Evolutionary conservation across 2,888 invertebrate genomes (phyloP), one percentile per base, ranked within the genome.

Genomic region (Amblyteles armatorius): DNA sequence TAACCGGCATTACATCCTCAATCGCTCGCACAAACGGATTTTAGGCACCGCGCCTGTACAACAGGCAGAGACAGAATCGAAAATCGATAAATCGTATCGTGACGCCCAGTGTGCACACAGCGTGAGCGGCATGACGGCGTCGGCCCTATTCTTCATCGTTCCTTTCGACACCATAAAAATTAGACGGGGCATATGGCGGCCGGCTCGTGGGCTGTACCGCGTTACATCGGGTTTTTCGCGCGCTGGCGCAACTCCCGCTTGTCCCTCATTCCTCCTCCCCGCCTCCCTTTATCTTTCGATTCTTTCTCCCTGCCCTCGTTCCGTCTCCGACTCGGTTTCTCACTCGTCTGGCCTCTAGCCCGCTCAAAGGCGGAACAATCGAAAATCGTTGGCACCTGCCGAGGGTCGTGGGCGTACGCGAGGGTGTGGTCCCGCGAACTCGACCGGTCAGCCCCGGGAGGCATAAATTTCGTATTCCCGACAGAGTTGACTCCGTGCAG

Each of bases 381-480:
- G 89, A 89, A 90, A 89, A 77, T 88, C 90, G 88, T 90, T 89
- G 90, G 90, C 90, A 90, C 91, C 90, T 90, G 90, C 88, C 90
- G 87, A 85, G 87, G 63, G 60, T 71, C 65, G 82, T 57, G 83
- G 82, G 67, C 83, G 76, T 80, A 65, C 52, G 77, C 26, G 72
- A 74, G 79, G 79, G 79, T 79, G 79, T 79, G 79, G 79, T 72
- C 71, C 50, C 60, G 78, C 78, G 50, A 67, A 67, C 50, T 55
- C 78, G 44, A 26, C 67, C 52, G 55, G 65, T 77, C 65, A 36
- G 65, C 77, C 63, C 33, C 65, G 19, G 63, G 63, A 63, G 50
- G 55, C 52, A 77, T 77, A 77, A 67, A 65, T 77, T 77, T 77
- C 29, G 77, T 36, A 52, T 16, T 77, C 36, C 40, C 36, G 22